phyloP scores from a whole-genome alignment of 2,113 vertebrate genomes.

The Heloderma charlesbogerti region DNA sequence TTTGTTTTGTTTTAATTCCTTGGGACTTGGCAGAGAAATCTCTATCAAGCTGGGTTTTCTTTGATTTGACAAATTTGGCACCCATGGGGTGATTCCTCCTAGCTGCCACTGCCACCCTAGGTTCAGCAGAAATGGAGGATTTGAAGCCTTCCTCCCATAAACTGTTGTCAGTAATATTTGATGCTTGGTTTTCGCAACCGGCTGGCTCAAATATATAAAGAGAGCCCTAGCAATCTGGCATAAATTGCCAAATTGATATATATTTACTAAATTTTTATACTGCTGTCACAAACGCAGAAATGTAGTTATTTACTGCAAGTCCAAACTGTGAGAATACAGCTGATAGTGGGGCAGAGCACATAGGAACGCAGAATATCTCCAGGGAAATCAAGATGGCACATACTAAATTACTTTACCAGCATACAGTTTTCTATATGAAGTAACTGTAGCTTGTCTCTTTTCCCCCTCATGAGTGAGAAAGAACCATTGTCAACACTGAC shows the following conservation, averaged over 20 bases:
- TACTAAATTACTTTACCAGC: not conserved
- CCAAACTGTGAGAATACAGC: not conserved
- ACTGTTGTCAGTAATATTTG: not conserved
- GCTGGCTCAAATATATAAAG: not conserved
- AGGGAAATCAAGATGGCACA: not conserved
- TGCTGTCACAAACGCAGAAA: not conserved
- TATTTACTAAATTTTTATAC: too few species aligned
- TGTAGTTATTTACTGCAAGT: too few species aligned
- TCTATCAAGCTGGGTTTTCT: too few species aligned
- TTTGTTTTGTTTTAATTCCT: too few species aligned
- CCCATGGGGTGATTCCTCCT: too few species aligned
- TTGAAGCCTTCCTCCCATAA: not conserved
- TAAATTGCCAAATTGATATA: not conserved
- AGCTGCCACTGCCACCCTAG: too few species aligned
- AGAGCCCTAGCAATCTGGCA: not conserved
- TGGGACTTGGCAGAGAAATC: too few species aligned
- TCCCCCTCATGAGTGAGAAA: too few species aligned
- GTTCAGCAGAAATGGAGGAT: too few species aligned
- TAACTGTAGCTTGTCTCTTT: not conserved
- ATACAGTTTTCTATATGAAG: not conserved
- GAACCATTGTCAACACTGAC: not conserved
- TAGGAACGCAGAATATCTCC: not conserved
- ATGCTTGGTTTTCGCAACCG: not conserved
- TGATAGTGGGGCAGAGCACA: not conserved
- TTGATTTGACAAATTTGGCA: too few species aligned